Evolutionary conservation across 2,888 invertebrate species (phyloP).

Genomic region (Archips crataeganus): DNA sequence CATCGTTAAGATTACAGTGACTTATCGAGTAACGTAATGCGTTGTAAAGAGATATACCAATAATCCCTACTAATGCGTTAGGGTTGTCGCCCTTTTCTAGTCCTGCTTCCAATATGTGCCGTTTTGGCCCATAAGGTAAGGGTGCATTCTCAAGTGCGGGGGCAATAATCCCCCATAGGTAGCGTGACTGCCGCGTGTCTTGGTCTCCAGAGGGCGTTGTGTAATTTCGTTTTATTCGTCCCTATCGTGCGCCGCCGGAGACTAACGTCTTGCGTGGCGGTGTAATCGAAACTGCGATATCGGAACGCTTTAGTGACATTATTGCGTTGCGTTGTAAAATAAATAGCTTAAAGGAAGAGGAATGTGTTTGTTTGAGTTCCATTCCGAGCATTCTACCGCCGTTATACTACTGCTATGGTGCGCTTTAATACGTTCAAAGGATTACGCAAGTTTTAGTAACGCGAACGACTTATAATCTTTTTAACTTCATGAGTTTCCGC

Average conservation of each 20-base stretch:
- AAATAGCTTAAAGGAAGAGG: constrained; percentile 29
- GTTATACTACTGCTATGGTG: neutral
- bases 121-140: constrained; percentile 57
- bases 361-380: constrained; percentile 35
- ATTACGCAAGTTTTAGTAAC: constrained; percentile 12
- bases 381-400: constrained; percentile 11
- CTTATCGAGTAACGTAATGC: constrained; percentile 75
- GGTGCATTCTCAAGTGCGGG: constrained; percentile 79
- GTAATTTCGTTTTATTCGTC: constrained; percentile 71
- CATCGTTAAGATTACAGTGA: constrained; percentile 70
- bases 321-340: constrained; percentile 42
- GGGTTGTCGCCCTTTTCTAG: constrained; percentile 67
- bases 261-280: constrained; percentile 57
- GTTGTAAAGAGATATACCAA: constrained; percentile 76
- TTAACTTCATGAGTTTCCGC: neutral
- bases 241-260: constrained; percentile 56
- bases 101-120: constrained; percentile 62
- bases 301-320: constrained; percentile 46
- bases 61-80: constrained; percentile 74
- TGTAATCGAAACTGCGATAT: constrained; percentile 58
- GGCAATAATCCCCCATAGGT: constrained; percentile 76
- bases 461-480: neutral
- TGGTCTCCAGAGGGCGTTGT: constrained; percentile 63
- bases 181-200: constrained; percentile 72
- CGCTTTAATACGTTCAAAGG: neutral